Conservation (phyloP, 2,888 invertebrate species). For the Aricia artaxerxes region DNA sequence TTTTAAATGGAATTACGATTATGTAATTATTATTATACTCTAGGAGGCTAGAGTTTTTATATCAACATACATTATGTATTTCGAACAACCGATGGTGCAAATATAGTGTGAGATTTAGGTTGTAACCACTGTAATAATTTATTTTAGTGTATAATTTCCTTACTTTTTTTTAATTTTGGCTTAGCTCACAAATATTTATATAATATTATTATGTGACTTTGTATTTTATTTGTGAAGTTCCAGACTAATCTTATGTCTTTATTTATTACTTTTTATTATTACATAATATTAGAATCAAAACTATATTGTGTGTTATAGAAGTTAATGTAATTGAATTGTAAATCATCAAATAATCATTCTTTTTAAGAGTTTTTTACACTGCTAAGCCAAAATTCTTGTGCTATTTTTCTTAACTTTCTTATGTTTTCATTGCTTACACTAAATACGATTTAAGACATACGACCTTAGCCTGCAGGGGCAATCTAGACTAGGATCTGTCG, state of each 20-base stretch:
- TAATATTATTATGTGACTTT: not conserved
- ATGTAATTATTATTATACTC: not conserved
- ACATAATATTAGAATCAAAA: not conserved
- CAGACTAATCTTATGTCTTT: not conserved
- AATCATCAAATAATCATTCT: not conserved
- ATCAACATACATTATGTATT: not conserved
- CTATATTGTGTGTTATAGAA: not conserved
- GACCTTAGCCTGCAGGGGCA: not conserved
- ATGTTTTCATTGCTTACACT: not conserved
- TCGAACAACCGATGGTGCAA: slow-evolving; percentile 30
- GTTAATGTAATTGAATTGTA: not conserved
- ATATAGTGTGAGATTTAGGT: slow-evolving; percentile 29
- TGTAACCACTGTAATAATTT: slow-evolving; percentile 26
- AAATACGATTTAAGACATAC: not conserved
- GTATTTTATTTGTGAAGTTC: not conserved
- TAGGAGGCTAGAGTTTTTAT: not conserved
- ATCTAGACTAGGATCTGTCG: not conserved
- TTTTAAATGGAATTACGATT: not conserved
- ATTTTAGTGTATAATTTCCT: slow-evolving; percentile 17
- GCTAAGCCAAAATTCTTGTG: slow-evolving; percentile 17
- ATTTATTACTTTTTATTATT: not conserved
- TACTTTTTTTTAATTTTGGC: slow-evolving; percentile 11
- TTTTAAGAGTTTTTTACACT: not conserved
- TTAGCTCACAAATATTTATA: not conserved
- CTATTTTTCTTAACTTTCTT: slow-evolving; percentile 3